These are phyloP conservation scores for Drosophila falleni DNA, from an alignment of 2,888 invertebrate species.

Conservation along the genomic window DNA sequence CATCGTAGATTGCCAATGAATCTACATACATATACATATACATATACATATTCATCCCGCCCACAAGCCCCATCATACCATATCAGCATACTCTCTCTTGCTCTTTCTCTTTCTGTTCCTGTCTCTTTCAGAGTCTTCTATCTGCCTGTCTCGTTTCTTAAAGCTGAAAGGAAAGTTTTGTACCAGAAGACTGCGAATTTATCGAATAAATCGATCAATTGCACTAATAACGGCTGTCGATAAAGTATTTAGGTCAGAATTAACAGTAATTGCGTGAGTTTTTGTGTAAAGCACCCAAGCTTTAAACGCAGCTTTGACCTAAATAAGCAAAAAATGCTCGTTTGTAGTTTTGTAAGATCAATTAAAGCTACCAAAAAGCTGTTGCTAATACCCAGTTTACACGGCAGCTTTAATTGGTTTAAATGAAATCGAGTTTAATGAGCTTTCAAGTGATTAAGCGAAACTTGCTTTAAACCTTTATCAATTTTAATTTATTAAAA, in stretches of 20 bases:
- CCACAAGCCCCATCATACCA: constrained; percentile 25
- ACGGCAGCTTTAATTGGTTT: neutral
- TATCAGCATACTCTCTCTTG: constrained; percentile 26
- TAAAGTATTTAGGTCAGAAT: constrained; percentile 19
- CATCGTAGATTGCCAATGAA: constrained; percentile 27
- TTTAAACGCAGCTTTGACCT: constrained; percentile 19
- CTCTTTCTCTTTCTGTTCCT: neutral
- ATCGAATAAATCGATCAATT: constrained; percentile 18
- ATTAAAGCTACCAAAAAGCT: constrained; percentile 15
- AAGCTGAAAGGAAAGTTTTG: constrained; percentile 26
- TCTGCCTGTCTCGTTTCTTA: neutral
- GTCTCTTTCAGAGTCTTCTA: neutral
- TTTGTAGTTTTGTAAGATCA: neutral
- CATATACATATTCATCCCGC: constrained; percentile 19
- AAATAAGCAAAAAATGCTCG: constrained; percentile 1
- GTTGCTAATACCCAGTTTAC: neutral
- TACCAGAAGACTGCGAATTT: constrained; percentile 7
- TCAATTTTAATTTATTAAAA: no score
- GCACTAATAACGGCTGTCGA: neutral
- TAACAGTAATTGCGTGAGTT: constrained; percentile 14
- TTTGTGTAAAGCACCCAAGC: neutral
- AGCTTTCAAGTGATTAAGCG: no score
- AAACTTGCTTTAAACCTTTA: no score
- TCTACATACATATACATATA: neutral
- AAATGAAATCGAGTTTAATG: neutral